Percentiles rank a stretch among this genome's conserved stretches.
Evolutionary conservation across 2,797 vertebrate species (phyloP).

Genomic region (Podargus strigoides): DNA sequence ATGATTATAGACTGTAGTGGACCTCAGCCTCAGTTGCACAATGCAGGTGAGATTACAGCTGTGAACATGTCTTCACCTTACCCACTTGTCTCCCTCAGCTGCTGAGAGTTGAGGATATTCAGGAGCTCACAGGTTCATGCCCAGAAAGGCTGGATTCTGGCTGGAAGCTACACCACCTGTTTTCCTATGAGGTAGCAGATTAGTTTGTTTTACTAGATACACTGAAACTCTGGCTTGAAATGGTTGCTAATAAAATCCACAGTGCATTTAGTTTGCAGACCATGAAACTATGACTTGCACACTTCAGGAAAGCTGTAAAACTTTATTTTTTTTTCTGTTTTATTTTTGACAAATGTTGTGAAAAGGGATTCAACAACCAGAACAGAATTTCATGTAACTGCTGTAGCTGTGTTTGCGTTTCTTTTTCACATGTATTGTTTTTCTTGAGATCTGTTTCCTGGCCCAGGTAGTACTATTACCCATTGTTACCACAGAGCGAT

Average conservation of each 20-base stretch:
- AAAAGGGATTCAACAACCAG: neutral
- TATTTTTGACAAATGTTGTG: neutral
- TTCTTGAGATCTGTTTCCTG: neutral
- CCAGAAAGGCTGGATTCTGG: neutral
- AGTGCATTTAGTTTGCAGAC: neutral
- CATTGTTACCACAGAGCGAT: neutral
- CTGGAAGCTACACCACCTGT: neutral
- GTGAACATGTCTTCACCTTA: neutral
- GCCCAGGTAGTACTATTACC: neutral
- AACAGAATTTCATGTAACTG: neutral
- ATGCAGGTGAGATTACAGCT: conserved; percentile 76
- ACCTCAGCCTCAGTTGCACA: conserved; percentile 78
- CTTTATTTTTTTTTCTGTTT: neutral
- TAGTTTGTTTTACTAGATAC: neutral
- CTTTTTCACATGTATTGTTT: neutral
- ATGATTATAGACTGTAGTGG: conserved; percentile 84
- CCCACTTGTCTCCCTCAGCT: neutral
- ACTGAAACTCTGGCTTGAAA: neutral
- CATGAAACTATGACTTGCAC: neutral
- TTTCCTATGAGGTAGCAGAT: neutral
- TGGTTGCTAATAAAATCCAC: neutral
- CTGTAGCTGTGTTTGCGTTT: neutral
- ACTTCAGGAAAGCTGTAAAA: neutral
- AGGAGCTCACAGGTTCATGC: neutral
- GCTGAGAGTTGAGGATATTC: neutral